Evolutionary conservation across 2,113 vertebrate genomes (phyloP), one percentile per base, ranked within the genome.

Genomic region (Neofelis nebulosa): DNA sequence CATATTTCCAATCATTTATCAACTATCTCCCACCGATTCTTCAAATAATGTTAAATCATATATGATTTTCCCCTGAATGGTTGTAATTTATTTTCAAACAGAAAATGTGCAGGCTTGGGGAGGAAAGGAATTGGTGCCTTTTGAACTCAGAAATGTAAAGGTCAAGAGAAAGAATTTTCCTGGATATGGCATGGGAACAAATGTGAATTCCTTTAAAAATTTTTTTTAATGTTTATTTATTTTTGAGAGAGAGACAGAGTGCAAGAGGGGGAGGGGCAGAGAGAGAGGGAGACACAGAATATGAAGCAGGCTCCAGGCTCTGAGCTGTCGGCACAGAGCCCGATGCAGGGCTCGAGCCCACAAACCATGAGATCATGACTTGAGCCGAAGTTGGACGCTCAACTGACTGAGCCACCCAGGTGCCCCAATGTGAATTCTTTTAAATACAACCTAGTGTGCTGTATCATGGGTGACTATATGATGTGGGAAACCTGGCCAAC

Each of bases 21-120:
- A 88, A 45, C 15, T 48, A n/a, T 66, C 23, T 88, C 27, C 9
- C 74, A 36, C 16, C 69, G 25, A 55, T 73, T 94, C 61, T 92
- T 84, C n/a, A 84, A 85, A 27, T 31, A 71, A 73, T 61, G n/a
- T 52, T 48, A 65, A 94, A 71, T 83, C 14, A 55, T 71, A n/a
- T 9, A 65, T 45, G 7, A 21, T 68, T 83, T 86, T 27, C 31
- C n/a, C 5, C 33, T 61, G 36, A 95, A 79, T 15, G 29, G 41
- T 36, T 86, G 21, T 52, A 33, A 80, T n/a, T 68, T 91, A 76
- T 87, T 86, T 29, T 13, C 19, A 81, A 91, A 94, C 33, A 61
- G 3, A 82, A 86, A 86, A n/a, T 38, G 2, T 33, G 1, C 19
- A 76, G 23, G 1, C 10, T 41, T 76, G 61, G 16, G 13, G 57